These are phyloP conservation scores for Drosophila mimetica DNA, from an alignment of 2,888 invertebrate species.

Conservation along the genomic window DNA sequence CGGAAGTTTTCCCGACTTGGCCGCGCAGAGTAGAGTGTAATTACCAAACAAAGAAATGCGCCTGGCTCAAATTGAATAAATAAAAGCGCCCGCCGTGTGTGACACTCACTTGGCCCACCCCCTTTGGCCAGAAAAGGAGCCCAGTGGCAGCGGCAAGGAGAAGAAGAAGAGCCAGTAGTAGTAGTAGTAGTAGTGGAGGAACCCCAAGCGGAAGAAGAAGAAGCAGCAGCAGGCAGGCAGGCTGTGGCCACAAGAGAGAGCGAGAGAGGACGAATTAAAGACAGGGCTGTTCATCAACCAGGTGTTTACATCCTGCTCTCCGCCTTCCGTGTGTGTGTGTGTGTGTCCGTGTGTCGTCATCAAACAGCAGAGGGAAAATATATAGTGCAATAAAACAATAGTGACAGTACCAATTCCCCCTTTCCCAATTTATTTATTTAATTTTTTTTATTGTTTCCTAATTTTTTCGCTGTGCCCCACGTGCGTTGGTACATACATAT, in stretches of 20 bases:
- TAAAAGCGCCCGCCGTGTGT: conserved; percentile 31
- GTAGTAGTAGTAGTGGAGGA: neutral
- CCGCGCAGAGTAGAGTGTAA: conserved; percentile 17
- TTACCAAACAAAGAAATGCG: conserved; percentile 43
- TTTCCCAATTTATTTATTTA: neutral
- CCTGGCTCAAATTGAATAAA: conserved; percentile 36
- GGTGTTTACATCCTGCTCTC: conserved; percentile 33
- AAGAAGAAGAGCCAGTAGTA: conserved; percentile 5
- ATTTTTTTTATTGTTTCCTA: conserved; percentile 2
- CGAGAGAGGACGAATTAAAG: conserved; percentile 26
- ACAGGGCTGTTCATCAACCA: conserved; percentile 24
- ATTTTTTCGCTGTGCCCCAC: conserved; percentile 30
- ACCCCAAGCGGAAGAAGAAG: neutral
- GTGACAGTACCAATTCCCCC: neutral
- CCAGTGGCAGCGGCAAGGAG: neutral
- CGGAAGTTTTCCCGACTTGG: neutral
- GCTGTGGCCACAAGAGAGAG: conserved; percentile 20
- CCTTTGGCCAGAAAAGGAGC: conserved; percentile 24
- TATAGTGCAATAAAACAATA: conserved; percentile 23
- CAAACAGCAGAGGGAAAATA: neutral
- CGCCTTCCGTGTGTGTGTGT: neutral
- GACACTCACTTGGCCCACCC: conserved; percentile 28
- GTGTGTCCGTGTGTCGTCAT: conserved; percentile 18
- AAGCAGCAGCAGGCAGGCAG: conserved; percentile 12
- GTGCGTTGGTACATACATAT: conserved; percentile 13